Percentiles rank a stretch among this genome's conserved stretches.
Evolutionary conservation across 2,113 vertebrate genomes (phyloP).

Genomic region (Hystrix cristata): DNA sequence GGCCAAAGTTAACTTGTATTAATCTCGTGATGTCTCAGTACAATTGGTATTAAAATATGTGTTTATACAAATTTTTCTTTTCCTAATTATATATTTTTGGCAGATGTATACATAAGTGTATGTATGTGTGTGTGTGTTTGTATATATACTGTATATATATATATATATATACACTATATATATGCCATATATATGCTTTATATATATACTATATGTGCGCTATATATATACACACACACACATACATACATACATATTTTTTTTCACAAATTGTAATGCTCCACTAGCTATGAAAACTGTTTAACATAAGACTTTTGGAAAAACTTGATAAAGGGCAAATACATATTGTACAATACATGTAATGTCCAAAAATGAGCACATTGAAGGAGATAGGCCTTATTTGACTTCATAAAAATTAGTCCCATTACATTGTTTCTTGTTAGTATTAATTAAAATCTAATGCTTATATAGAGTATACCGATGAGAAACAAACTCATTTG

Average conservation of each 20-base stretch:
- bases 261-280: neutral
- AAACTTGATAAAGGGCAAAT: neutral
- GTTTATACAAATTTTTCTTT: neutral
- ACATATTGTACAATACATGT: neutral
- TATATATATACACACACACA: neutral
- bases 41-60: neutral
- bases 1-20: neutral
- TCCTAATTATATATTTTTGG: neutral
- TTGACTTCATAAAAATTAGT: neutral
- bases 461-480: neutral
- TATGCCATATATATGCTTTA: too few relatives aligned
- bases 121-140: too few relatives aligned
- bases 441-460: constrained; percentile 37
- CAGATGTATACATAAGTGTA: neutral
- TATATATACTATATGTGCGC: too few relatives aligned
- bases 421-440: neutral
- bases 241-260: neutral
- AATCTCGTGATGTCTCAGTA: neutral
- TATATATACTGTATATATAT: too few relatives aligned
- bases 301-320: neutral
- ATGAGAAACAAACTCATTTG: neutral
- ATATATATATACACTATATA: too few relatives aligned
- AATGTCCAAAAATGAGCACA: neutral
- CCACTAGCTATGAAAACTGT: neutral
- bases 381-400: neutral